These are phyloP conservation scores for Onychorhynchus coronatus DNA, from an alignment of 2,113 vertebrate genomes.

Conservation along the genomic window DNA sequence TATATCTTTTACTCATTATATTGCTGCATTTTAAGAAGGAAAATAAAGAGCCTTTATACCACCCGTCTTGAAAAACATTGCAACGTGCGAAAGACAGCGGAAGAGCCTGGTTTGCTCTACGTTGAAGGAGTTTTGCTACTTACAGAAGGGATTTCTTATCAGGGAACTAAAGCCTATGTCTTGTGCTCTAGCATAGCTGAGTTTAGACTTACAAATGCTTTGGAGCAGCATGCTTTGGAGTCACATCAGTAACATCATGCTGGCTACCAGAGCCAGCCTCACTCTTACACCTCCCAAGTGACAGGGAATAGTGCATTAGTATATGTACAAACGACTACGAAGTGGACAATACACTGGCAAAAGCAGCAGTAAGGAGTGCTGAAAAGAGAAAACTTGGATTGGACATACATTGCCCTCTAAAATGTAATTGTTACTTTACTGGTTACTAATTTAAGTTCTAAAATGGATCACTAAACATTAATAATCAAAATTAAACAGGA, in stretches of 20 bases:
- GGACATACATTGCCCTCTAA: not conserved
- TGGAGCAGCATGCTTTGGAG: not conserved
- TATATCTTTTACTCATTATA: not conserved
- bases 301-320: not conserved
- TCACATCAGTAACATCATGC: not conserved
- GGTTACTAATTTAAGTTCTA: not conserved
- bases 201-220: not conserved
- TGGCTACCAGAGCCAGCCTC: not conserved
- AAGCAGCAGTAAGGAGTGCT: not conserved
- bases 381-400: not conserved
- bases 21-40: not conserved
- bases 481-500: not conserved
- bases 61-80: not conserved
- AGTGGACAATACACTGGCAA: not conserved
- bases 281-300: not conserved
- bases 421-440: not conserved
- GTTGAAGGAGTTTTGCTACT: not conserved
- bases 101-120: not conserved
- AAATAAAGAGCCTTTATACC: not conserved
- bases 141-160: not conserved
- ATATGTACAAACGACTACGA: not conserved
- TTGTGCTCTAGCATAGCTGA: not conserved
- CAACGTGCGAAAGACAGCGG: not conserved
- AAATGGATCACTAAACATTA: not conserved
- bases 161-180: not conserved